phyloP scores from a whole-genome alignment of 1,140 invertebrate genomes.

The Scaptomyza hsui region DNA sequence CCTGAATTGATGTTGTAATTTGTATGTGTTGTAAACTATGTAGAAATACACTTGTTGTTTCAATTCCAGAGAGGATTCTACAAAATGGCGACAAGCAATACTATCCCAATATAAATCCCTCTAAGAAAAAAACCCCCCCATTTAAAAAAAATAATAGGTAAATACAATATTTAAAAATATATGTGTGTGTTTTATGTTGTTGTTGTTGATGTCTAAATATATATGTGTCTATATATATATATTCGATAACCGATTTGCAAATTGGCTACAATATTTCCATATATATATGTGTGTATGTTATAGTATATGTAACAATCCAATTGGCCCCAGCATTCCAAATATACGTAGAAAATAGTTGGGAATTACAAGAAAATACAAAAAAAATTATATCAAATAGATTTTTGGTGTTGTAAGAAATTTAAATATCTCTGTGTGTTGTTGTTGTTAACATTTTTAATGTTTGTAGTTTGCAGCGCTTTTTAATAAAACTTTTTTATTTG shows the following conservation, averaged over 20 bases:
- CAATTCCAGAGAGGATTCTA: conserved; percentile 8
- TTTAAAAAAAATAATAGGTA: conserved; percentile 28
- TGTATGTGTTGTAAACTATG: conserved; percentile 17
- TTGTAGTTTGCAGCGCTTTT: conserved; percentile 47
- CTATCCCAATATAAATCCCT: not conserved
- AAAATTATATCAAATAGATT: conserved; percentile 54
- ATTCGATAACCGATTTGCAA: conserved; percentile 28
- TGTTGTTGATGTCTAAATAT: conserved; percentile 43
- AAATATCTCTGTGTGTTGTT: conserved; percentile 69
- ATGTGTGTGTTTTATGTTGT: conserved; percentile 41
- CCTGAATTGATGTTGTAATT: conserved; percentile 55
- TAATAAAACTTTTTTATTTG: conserved; percentile 31
- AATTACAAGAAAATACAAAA: conserved; percentile 13
- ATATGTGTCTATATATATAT: conserved; percentile 27
- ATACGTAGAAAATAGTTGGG: conserved; percentile 1
- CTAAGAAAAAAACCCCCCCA: too few relatives aligned
- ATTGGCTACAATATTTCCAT: conserved; percentile 22
- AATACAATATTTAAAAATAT: conserved; percentile 50
- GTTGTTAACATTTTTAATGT: conserved; percentile 35
- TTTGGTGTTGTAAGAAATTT: conserved; percentile 78
- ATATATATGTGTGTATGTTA: conserved; percentile 43
- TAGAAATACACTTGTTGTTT: conserved; percentile 28
- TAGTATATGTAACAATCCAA: conserved; percentile 31
- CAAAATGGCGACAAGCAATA: conserved; percentile 43
- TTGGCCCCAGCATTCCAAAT: conserved; percentile 41